Conservation (phyloP, 92 coral and sea anemone genomes). For the Meandrina meandrites region DNA sequence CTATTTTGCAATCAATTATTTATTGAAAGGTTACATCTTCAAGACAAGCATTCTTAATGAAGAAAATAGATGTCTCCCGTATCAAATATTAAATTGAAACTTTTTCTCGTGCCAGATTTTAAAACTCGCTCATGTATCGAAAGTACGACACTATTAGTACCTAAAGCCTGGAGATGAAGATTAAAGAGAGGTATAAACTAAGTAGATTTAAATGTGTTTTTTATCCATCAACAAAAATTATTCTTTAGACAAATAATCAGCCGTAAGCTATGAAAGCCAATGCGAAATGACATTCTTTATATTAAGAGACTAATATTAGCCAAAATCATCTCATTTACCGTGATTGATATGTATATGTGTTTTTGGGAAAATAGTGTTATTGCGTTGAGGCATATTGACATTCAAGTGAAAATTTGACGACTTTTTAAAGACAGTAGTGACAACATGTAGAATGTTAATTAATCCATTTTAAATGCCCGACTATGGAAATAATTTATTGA, state of each 20-base stretch:
- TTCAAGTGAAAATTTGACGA: neutral
- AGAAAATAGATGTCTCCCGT: neutral
- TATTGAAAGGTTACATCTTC: neutral
- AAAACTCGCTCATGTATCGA: neutral
- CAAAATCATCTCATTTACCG: neutral
- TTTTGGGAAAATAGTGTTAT: neutral
- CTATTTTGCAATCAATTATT: conserved; percentile 1
- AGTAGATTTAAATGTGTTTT: neutral
- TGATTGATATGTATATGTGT: neutral
- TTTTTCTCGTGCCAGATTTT: neutral
- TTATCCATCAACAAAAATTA: neutral
- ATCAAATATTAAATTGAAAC: neutral
- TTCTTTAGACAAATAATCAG: neutral
- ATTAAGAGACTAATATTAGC: neutral
- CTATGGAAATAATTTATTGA: neutral
- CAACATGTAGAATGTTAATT: neutral
- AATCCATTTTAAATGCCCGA: neutral
- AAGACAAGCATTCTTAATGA: neutral
- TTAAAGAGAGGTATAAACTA: too few species aligned
- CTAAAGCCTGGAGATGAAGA: neutral
- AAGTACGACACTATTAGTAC: neutral
- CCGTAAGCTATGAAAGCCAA: neutral
- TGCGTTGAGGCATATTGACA: neutral
- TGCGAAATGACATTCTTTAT: neutral
- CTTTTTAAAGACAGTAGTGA: neutral